Percentiles rank a stretch among this genome's conserved stretches.
Evolutionary conservation across 2,797 vertebrate genomes (phyloP).

Genomic region (Microtus californicus): DNA sequence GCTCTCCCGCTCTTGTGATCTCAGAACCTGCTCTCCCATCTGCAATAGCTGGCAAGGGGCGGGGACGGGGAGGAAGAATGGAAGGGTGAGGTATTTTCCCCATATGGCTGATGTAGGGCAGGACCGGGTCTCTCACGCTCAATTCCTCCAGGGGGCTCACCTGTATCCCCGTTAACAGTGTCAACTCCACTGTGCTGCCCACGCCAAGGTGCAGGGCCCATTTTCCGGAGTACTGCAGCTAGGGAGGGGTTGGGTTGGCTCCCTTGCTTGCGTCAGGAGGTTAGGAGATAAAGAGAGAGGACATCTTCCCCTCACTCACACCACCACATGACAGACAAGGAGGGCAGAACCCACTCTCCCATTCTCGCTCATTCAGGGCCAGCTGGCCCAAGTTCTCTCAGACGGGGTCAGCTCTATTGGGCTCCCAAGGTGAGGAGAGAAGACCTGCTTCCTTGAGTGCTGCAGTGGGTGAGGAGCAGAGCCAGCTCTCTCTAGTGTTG

Average conservation of each 20-base stretch:
- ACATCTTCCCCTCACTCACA: background rate
- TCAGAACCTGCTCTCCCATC: too few species aligned
- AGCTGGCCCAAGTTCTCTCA: background rate
- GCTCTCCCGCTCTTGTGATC: too few species aligned
- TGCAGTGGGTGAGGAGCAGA: background rate
- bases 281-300: background rate
- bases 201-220: background rate
- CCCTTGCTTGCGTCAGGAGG: background rate
- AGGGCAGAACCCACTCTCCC: background rate
- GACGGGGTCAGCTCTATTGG: background rate
- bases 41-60: too few species aligned
- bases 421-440: background rate
- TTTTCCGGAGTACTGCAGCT: background rate
- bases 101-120: too few species aligned
- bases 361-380: background rate
- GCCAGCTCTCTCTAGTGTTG: background rate
- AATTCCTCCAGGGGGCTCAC: too few species aligned
- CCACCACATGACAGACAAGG: background rate
- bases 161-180: too few species aligned
- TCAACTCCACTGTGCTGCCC: background rate
- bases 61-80: too few species aligned
- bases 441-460: background rate
- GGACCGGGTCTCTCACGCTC: too few species aligned
- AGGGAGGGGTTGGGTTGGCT: background rate
- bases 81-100: too few species aligned